phyloP scores from a whole-genome alignment of 2,113 vertebrate genomes.

The Crotophaga sulcirostris region DNA sequence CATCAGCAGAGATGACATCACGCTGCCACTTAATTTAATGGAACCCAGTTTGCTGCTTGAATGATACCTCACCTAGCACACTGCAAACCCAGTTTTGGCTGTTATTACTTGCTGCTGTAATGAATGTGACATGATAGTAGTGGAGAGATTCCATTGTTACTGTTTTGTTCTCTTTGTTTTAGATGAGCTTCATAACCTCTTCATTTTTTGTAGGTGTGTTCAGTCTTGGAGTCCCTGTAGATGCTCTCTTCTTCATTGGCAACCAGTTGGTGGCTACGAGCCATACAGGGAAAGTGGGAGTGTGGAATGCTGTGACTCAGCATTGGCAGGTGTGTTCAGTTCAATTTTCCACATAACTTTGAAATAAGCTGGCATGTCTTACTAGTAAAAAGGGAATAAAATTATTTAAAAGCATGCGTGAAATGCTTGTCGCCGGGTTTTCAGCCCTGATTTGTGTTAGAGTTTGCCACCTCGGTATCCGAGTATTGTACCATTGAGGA shows the following conservation, averaged over 20 bases:
- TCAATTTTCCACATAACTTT: not conserved
- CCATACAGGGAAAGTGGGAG: slow-evolving; percentile 96
- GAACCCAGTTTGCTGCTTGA: not conserved
- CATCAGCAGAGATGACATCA: not conserved
- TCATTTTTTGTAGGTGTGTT: slow-evolving; percentile 84
- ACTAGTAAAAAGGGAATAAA: not conserved
- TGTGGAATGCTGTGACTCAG: slow-evolving; percentile 98
- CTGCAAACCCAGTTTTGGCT: not conserved
- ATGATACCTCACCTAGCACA: not conserved
- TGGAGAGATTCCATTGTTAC: not conserved
- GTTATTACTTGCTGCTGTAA: not conserved
- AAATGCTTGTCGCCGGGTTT: not conserved
- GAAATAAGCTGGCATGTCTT: not conserved
- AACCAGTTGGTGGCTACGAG: slow-evolving; percentile 97
- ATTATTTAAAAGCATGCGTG: not conserved
- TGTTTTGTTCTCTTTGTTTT: not conserved
- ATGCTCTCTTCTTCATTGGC: slow-evolving; percentile 96
- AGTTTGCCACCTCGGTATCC: not conserved
- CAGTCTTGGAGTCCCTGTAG: slow-evolving; percentile 95
- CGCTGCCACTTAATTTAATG: not conserved
- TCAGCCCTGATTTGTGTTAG: not conserved
- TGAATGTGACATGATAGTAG: not conserved
- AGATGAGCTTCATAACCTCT: not conserved
- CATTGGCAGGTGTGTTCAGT: slow-evolving; percentile 91
- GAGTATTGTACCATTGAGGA: not conserved